A percentile compares a stretch with the other conserved stretches of the same genome.
These are phyloP conservation scores for Dufourea novaeangliae DNA, from an alignment of 1,140 invertebrate species.

Conservation along the genomic window DNA sequence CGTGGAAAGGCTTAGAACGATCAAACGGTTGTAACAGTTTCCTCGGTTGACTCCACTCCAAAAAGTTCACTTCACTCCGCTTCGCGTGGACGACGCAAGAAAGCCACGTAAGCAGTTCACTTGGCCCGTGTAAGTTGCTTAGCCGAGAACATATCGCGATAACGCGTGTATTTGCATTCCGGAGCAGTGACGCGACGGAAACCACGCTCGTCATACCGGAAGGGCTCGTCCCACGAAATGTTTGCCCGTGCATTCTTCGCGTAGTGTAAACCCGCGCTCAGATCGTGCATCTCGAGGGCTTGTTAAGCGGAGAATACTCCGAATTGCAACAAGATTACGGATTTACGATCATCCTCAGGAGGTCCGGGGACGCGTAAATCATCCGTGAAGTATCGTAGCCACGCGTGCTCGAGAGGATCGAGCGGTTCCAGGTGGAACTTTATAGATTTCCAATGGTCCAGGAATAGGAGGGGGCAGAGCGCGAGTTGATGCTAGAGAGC, in stretches of 20 bases:
- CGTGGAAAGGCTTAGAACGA: too few relatives aligned
- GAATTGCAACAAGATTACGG: neutral
- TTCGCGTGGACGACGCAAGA: too few relatives aligned
- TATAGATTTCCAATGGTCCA: slow-evolving; percentile 58
- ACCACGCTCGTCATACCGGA: slow-evolving; percentile 1
- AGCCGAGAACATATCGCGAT: slow-evolving; percentile 22
- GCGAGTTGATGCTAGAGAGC: slow-evolving; percentile 42
- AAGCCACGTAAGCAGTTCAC: too few relatives aligned
- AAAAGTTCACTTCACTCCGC: too few relatives aligned
- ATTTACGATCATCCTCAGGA: neutral
- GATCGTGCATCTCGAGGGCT: neutral
- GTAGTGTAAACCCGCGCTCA: neutral
- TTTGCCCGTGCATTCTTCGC: neutral
- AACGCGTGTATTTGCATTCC: slow-evolving; percentile 56
- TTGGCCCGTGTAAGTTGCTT: too few relatives aligned
- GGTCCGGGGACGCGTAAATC: neutral
- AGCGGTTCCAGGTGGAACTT: slow-evolving; percentile 24
- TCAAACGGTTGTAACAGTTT: too few relatives aligned
- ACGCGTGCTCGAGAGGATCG: slow-evolving; percentile 3
- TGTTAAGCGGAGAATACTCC: neutral
- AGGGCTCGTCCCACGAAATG: slow-evolving; percentile 16
- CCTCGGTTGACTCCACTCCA: too few relatives aligned
- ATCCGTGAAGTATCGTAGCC: neutral
- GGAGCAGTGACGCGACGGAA: slow-evolving; percentile 11
- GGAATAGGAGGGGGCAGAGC: too few relatives aligned